These are phyloP conservation scores for Ptiloglossa arizonensis DNA, from an alignment of 1,140 invertebrate species.

Conservation along the genomic window DNA sequence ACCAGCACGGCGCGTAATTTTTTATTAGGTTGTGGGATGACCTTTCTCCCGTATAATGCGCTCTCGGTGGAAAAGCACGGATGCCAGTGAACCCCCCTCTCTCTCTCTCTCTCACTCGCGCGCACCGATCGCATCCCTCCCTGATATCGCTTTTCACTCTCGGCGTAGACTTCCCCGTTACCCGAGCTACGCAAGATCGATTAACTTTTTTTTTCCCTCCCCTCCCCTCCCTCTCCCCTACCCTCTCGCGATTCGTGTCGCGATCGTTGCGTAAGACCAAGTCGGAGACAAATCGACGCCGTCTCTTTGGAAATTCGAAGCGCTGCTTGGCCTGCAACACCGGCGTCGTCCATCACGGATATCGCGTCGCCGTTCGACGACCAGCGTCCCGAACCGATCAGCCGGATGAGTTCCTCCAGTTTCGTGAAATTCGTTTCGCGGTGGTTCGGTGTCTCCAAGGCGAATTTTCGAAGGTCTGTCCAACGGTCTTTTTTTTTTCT, in stretches of 20 bases:
- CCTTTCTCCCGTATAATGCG: slow-evolving; percentile 63
- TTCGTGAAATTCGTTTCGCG: slow-evolving; percentile 10
- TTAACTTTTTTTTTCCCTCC: slow-evolving; percentile 15
- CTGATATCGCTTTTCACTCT: slow-evolving; percentile 40
- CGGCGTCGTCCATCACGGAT: background rate
- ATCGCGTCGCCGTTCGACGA: too few species aligned
- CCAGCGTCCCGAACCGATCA: too few species aligned
- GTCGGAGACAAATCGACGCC: background rate
- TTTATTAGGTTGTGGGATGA: slow-evolving; percentile 65
- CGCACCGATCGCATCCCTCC: slow-evolving; percentile 43
- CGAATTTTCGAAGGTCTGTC: slow-evolving; percentile 56
- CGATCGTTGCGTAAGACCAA: background rate
- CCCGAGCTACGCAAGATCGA: slow-evolving; percentile 2
- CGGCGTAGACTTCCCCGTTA: slow-evolving; percentile 32
- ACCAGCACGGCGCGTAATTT: slow-evolving; percentile 59
- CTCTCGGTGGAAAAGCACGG: slow-evolving; percentile 56
- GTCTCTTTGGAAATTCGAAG: slow-evolving; percentile 7
- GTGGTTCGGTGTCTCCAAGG: slow-evolving; percentile 38
- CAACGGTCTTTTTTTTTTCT: background rate
- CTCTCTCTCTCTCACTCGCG: slow-evolving; percentile 25
- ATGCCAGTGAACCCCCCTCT: slow-evolving; percentile 63
- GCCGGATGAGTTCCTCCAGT: background rate
- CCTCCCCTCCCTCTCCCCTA: background rate
- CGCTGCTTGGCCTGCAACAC: background rate
- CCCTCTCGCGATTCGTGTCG: background rate